Percentiles rank a stretch among this genome's conserved stretches.
phyloP scores from a whole-genome alignment of 2,113 vertebrate species.

The Myanophis thanlyinensis region DNA sequence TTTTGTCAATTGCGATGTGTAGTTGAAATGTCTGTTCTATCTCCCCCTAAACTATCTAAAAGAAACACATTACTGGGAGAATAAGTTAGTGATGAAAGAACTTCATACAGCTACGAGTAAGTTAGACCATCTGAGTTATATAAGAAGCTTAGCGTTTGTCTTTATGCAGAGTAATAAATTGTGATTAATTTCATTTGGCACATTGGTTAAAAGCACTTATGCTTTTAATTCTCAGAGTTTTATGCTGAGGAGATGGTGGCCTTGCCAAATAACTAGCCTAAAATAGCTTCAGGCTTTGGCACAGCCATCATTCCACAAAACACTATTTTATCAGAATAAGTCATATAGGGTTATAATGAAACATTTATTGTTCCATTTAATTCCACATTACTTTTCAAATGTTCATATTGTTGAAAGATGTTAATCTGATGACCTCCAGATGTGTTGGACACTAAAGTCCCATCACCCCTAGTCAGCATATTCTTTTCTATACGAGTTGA shows the following conservation, averaged over 20 bases:
- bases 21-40: conserved; percentile 50
- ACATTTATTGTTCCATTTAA: neutral
- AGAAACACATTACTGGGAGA: conserved; percentile 18
- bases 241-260: conserved; percentile 3
- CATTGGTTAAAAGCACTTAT: conserved; percentile 2
- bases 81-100: conserved; percentile 49
- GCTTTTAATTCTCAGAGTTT: neutral
- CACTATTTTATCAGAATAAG: neutral
- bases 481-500: neutral
- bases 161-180: conserved; percentile 37
- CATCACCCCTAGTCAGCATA: neutral
- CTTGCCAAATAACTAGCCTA: neutral
- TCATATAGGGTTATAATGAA: conserved; percentile 1
- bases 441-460: neutral
- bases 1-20: conserved; percentile 55
- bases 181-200: conserved; percentile 37
- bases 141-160: conserved; percentile 35
- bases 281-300: neutral
- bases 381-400: neutral
- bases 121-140: conserved; percentile 16
- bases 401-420: conserved; percentile 1
- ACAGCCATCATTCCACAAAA: neutral
- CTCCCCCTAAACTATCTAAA: conserved; percentile 8
- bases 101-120: conserved; percentile 18
- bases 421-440: neutral